Evolutionary conservation across 2,888 invertebrate genomes (phyloP).

Genomic region (Oscheius onirici): DNA sequence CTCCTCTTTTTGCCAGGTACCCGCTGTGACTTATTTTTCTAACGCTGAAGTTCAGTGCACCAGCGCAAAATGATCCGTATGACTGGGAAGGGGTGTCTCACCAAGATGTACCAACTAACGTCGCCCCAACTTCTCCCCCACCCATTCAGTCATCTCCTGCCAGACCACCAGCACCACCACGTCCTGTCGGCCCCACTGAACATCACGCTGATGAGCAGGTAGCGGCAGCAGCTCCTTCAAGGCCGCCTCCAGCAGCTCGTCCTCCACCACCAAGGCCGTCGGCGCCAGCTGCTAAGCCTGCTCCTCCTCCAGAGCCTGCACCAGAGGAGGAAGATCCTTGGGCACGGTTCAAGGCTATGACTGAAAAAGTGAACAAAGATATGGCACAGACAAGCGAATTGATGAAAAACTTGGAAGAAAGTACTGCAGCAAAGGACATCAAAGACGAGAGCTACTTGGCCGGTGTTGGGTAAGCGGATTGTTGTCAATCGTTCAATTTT

Average conservation of each 20-base stretch:
- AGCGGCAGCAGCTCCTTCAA: slow-evolving; percentile 39
- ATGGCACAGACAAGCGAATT: slow-evolving; percentile 63
- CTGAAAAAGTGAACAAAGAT: slow-evolving; percentile 55
- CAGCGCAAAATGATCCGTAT: slow-evolving; percentile 59
- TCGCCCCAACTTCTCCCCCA: slow-evolving; percentile 1
- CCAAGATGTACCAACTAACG: not conserved
- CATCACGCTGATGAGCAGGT: not conserved
- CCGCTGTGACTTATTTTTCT: too few relatives aligned
- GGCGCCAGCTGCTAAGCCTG: slow-evolving; percentile 36
- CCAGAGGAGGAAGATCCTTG: slow-evolving; percentile 68
- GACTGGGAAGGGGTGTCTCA: slow-evolving; percentile 60
- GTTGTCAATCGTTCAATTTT: not conserved
- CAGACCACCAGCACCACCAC: slow-evolving; percentile 46
- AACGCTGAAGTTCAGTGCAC: slow-evolving; percentile 27
- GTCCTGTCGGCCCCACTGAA: not conserved
- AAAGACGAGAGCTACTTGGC: slow-evolving; percentile 67
- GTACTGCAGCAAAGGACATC: slow-evolving; percentile 64
- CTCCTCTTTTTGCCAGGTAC: slow-evolving; percentile 15
- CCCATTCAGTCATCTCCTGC: slow-evolving; percentile 34
- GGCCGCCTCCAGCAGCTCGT: slow-evolving; percentile 46
- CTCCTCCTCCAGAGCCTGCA: slow-evolving; percentile 5
- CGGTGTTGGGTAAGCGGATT: slow-evolving; percentile 40
- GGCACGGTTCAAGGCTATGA: slow-evolving; percentile 69
- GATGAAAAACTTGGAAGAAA: slow-evolving; percentile 61
- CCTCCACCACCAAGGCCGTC: slow-evolving; percentile 56